Evolutionary conservation across 2,113 vertebrate genomes (phyloP), one percentile per base, ranked within the genome.

Genomic region (Oreochromis niloticus): DNA sequence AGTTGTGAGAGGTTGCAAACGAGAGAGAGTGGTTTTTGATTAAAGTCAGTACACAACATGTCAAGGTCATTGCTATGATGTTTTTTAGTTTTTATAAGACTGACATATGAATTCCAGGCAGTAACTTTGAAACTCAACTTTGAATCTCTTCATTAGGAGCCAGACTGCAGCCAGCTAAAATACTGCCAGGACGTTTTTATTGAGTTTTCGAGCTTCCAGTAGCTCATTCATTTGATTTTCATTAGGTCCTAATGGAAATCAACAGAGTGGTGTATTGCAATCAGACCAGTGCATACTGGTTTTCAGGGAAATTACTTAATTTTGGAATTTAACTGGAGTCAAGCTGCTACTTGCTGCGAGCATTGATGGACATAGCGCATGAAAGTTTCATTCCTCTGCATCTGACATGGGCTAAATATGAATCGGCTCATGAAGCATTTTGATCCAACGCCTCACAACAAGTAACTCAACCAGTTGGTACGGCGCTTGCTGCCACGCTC

Each of bases 51-150:
- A 19, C 43, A 78, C 9, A 50, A 50, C 24, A 78, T 32, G 16
- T 78, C 71, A 10, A 50, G 71, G 71, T 78, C 71, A 50, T 50
- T 17, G 43, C 46, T 78, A n/a, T 50, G 71, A 78, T 50, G 43
- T 17, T n/a, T 39, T 66, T 3, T 39, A 39, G 46, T 19, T 30
- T 75, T 48, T 78, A 4, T 48, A 78, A 30, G 43, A 50, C 24
- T 50, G 43, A 78, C 24, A 32, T 50, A 0, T 0, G 8, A 78
- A 78, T 19, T 78, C 24, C 19, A 24, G 24, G 43, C 9, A 32
- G 71, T 19, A 50, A 50, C 50, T 46, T 0, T 3, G 4, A 73
- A 66, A 4, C 32, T 61, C 30, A 34, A 27, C 13, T 6, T 27
- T 4, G 68, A 46, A 46, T 27, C n/a, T 71, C 39, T 71, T 71